Conservation (phyloP, 2,797 vertebrate species). For the Scarus forsteni region DNA sequence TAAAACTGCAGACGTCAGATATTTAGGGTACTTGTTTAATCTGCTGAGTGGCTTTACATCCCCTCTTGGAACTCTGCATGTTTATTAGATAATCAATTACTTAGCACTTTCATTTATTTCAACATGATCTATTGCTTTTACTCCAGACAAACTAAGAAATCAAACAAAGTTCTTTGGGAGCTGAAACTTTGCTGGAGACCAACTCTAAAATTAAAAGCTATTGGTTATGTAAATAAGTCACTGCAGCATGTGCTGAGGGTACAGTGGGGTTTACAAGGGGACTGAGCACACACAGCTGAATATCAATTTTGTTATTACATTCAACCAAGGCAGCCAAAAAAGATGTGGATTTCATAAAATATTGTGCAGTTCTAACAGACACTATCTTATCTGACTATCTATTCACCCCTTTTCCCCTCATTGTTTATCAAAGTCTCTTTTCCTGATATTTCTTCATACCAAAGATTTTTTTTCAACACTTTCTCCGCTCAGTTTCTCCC, state of each 20-base stretch:
- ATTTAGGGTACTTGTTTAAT: background rate
- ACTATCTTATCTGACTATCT: constrained; percentile 47
- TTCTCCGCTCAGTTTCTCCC: constrained; percentile 14
- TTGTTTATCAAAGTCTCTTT: constrained; percentile 25
- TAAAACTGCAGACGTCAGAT: constrained; percentile 7
- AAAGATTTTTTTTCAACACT: constrained; percentile 34
- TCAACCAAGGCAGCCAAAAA: constrained; percentile 26
- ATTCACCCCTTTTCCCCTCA: constrained; percentile 42
- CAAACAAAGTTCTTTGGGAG: constrained; percentile 29
- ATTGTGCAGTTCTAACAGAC: constrained; percentile 43
- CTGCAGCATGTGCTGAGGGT: constrained; percentile 34
- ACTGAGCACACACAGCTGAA: constrained; percentile 27
- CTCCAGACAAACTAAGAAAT: constrained; percentile 19
- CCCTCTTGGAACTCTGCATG: constrained; percentile 2
- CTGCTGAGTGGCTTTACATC: background rate
- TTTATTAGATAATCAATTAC: constrained; percentile 20
- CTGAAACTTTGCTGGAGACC: constrained; percentile 37
- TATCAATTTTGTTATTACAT: constrained; percentile 44
- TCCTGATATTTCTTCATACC: constrained; percentile 16
- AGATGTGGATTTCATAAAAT: constrained; percentile 51
- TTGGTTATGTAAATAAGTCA: constrained; percentile 64
- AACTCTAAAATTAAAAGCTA: constrained; percentile 53
- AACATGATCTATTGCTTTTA: constrained; percentile 16
- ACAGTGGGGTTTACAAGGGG: constrained; percentile 23
- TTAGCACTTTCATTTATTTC: constrained; percentile 8